Percentiles rank a stretch among this genome's conserved stretches.
phyloP scores from a whole-genome alignment of 2,797 vertebrate species.

The Staurois parvus region DNA sequence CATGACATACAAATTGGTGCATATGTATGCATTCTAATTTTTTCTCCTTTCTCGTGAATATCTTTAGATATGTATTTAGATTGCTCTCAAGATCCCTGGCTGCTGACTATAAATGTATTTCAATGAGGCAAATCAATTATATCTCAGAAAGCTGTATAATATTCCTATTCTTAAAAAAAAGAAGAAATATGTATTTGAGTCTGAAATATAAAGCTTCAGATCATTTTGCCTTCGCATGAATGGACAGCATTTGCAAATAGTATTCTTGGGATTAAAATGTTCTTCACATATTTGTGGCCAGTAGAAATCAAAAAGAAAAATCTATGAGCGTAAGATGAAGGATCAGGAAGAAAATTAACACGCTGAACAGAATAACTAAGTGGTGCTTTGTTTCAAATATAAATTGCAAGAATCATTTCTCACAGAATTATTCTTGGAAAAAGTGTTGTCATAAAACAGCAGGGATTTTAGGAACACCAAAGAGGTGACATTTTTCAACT shows the following conservation, averaged over 20 bases:
- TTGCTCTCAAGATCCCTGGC: not conserved
- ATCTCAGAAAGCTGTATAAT: conserved; percentile 21
- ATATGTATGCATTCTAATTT: not conserved
- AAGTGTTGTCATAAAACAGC: not conserved
- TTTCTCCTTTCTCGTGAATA: not conserved
- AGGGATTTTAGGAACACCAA: not conserved
- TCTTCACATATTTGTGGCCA: conserved; percentile 12
- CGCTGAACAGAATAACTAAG: not conserved
- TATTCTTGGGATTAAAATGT: conserved; percentile 19
- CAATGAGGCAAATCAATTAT: conserved; percentile 17
- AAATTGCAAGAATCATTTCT: not conserved
- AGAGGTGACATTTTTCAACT: not conserved
- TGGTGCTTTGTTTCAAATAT: not conserved
- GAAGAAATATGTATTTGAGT: conserved; percentile 18
- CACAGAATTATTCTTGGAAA: not conserved
- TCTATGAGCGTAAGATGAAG: conserved; percentile 8
- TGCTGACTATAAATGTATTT: not conserved
- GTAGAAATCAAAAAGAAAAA: conserved; percentile 19
- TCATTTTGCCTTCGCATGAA: conserved; percentile 27
- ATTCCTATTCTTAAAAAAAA: conserved; percentile 7
- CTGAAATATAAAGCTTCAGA: conserved; percentile 10
- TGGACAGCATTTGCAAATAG: conserved; percentile 37
- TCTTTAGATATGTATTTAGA: conserved; percentile 6
- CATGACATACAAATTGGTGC: not conserved
- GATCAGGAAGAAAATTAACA: not conserved